phyloP scores from a whole-genome alignment of 2,888 invertebrate species.

The Lypha dubia region DNA sequence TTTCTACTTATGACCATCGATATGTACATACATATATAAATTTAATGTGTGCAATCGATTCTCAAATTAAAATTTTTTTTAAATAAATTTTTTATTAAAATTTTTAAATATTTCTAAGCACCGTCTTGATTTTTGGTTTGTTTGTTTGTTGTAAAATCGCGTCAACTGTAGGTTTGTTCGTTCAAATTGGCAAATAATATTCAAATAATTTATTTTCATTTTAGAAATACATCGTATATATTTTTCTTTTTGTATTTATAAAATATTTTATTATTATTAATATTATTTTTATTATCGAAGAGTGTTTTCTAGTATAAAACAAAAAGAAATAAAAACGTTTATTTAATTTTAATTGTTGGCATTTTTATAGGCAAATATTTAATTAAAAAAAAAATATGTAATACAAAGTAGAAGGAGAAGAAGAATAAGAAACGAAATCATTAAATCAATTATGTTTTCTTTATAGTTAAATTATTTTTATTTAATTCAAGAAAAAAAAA shows the following conservation, averaged over 20 bases:
- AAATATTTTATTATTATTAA: constrained; percentile 43
- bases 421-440: constrained; percentile 47
- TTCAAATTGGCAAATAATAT: constrained; percentile 22
- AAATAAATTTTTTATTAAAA: not conserved
- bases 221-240: constrained; percentile 32
- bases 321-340: constrained; percentile 37
- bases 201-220: constrained; percentile 49
- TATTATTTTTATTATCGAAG: constrained; percentile 55
- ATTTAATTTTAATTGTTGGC: constrained; percentile 71
- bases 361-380: constrained; percentile 69
- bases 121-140: not conserved
- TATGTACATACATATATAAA: not conserved
- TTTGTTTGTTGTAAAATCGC: not conserved
- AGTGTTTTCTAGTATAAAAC: constrained; percentile 70
- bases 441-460: constrained; percentile 64
- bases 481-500: constrained; percentile 60
- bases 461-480: constrained; percentile 69
- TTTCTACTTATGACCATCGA: too few species aligned
- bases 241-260: constrained; percentile 55
- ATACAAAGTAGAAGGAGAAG: too few species aligned
- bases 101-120: not conserved
- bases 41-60: not conserved
- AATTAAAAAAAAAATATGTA: too few species aligned
- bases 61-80: not conserved
- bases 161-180: constrained; percentile 18